Conservation (phyloP, 2,113 vertebrate species). For the Pontoporia blainvillei region DNA sequence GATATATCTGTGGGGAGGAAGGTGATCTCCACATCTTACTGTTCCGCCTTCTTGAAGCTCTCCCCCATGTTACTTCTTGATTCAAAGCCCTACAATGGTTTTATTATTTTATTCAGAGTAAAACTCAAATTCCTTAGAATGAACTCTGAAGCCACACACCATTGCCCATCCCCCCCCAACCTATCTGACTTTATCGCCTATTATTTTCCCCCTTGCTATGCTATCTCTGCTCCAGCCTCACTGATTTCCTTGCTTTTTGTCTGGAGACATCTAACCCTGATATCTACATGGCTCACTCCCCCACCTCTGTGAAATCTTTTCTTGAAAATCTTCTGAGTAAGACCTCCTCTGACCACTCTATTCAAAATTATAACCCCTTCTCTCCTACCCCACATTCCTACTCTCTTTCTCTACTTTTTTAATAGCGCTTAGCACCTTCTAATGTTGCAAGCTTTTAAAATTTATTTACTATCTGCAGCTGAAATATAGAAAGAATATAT, state of each 20-base stretch:
- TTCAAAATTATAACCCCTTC: neutral
- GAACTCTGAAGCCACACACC: neutral
- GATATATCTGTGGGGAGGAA: too few relatives aligned
- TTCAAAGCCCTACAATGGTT: neutral
- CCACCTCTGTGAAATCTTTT: neutral
- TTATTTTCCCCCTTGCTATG: neutral
- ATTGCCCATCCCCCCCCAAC: neutral
- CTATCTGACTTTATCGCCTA: neutral
- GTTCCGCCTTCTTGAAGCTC: too few relatives aligned
- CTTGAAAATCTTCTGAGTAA: neutral
- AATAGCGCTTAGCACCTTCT: neutral
- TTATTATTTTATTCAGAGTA: neutral
- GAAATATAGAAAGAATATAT: neutral
- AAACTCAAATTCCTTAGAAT: neutral
- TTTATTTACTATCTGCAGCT: neutral
- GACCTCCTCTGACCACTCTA: neutral
- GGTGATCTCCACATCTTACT: too few relatives aligned
- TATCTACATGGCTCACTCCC: neutral
- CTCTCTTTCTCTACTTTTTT: neutral
- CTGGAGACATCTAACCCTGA: neutral
- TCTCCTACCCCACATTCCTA: too few relatives aligned
- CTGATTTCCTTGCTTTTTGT: neutral
- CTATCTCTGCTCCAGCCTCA: neutral
- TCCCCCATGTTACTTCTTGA: neutral
- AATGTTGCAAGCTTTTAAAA: neutral